Conservation (phyloP, 1,140 invertebrate species). For the Drosophila arizonae region DNA sequence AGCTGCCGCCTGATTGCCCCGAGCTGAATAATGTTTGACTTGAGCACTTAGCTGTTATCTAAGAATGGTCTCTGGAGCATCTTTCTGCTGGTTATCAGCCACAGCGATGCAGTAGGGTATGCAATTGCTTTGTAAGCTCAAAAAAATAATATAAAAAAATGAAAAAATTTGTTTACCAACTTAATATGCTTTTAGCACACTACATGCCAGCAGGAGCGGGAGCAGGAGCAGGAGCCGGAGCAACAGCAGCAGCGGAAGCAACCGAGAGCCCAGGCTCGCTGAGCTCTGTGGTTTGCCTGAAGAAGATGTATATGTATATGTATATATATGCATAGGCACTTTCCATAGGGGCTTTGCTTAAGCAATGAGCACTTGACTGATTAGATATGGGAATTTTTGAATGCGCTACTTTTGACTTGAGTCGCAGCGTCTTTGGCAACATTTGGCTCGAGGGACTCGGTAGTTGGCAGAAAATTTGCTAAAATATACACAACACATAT, state of each 20-base stretch:
- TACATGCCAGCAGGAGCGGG: not conserved
- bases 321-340: not conserved
- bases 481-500: too few relatives aligned
- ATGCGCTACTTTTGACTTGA: conserved; percentile 1
- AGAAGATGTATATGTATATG: not conserved
- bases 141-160: too few relatives aligned
- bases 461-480: too few relatives aligned
- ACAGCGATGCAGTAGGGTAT: not conserved
- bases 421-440: too few relatives aligned
- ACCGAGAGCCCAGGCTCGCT: not conserved
- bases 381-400: conserved; percentile 27
- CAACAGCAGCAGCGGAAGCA: not conserved
- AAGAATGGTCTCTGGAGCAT: not conserved
- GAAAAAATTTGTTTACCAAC: conserved; percentile 3
- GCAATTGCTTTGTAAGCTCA: conserved; percentile 1
- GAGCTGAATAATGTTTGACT: not conserved
- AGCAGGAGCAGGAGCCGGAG: not conserved
- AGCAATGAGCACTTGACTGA: conserved; percentile 27
- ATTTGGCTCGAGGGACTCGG: too few relatives aligned
- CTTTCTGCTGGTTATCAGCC: not conserved
- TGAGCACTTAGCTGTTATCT: not conserved
- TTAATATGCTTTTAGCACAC: conserved; percentile 8
- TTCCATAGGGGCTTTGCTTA: conserved; percentile 4
- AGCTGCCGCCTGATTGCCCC: not conserved
- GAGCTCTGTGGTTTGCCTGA: not conserved